Conservation (phyloP, 2,888 invertebrate genomes). For the Tipula unca region DNA sequence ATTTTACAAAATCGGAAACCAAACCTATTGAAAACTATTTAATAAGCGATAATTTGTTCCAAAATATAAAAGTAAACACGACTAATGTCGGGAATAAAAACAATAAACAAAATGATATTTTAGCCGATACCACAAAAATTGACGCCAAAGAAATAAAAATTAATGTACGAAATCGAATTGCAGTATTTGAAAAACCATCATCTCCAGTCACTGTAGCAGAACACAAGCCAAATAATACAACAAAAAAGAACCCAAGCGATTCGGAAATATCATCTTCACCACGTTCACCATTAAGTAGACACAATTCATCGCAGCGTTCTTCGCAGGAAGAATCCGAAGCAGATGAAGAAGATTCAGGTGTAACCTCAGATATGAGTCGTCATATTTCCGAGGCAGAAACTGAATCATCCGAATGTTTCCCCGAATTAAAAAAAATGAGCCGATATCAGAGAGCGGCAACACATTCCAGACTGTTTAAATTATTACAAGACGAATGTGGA, state of each 20-base stretch:
- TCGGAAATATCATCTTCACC: background rate
- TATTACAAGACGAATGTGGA: slow-evolving; percentile 53
- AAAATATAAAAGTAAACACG: slow-evolving; percentile 15
- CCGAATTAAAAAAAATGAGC: slow-evolving; percentile 48
- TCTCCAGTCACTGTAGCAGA: background rate
- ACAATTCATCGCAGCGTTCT: slow-evolving; percentile 39
- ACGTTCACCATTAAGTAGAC: slow-evolving; percentile 31
- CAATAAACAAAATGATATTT: background rate
- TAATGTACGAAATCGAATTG: slow-evolving; percentile 37
- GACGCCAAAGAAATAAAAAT: slow-evolving; percentile 31
- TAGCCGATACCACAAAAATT: background rate
- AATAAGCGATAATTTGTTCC: background rate
- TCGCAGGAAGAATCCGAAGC: slow-evolving; percentile 42
- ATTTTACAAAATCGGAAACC: slow-evolving; percentile 26
- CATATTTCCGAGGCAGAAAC: slow-evolving; percentile 58
- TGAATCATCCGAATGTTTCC: slow-evolving; percentile 50
- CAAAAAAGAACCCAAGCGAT: background rate
- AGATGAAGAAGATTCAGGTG: slow-evolving; percentile 62
- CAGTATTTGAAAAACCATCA: slow-evolving; percentile 29
- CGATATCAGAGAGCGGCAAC: slow-evolving; percentile 62
- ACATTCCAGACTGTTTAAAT: slow-evolving; percentile 59
- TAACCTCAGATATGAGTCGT: slow-evolving; percentile 59
- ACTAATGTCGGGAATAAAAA: slow-evolving; percentile 18
- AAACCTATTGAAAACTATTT: background rate
- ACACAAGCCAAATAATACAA: background rate